These are phyloP conservation scores for Eira barbara DNA, from an alignment of 2,113 vertebrate species.

Conservation along the genomic window DNA sequence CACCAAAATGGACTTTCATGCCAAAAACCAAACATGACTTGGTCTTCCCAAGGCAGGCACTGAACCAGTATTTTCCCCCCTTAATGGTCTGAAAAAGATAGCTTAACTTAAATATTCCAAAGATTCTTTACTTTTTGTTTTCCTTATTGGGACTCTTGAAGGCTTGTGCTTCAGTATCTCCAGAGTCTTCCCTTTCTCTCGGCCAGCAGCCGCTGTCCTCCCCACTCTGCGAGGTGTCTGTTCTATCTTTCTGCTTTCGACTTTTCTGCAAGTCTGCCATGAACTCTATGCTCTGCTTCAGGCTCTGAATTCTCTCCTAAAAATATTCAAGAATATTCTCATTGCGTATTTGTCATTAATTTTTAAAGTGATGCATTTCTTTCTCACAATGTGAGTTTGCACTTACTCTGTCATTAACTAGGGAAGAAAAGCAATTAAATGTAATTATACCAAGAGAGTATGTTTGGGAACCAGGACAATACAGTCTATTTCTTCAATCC, in stretches of 20 bases:
- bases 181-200: conserved; percentile 80
- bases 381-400: neutral
- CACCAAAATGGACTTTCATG: neutral
- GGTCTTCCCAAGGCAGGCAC: neutral
- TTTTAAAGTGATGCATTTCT: neutral
- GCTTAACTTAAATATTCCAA: neutral
- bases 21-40: neutral
- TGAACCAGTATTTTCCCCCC: no score
- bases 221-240: conserved; percentile 81
- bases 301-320: conserved; percentile 95
- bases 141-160: conserved; percentile 86
- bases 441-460: neutral
- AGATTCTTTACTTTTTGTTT: conserved; percentile 82
- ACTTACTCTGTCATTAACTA: neutral
- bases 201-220: conserved; percentile 76
- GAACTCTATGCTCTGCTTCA: conserved; percentile 97
- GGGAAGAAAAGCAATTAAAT: conserved; percentile 20
- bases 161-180: conserved; percentile 83
- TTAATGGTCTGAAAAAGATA: neutral
- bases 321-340: conserved; percentile 31
- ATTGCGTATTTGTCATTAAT: neutral
- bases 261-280: conserved; percentile 94
- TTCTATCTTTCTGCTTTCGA: conserved; percentile 83
- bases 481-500: neutral
- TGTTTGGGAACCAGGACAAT: neutral